phyloP scores from a whole-genome alignment of 2,113 vertebrate genomes.

The Vanacampus margaritifer region DNA sequence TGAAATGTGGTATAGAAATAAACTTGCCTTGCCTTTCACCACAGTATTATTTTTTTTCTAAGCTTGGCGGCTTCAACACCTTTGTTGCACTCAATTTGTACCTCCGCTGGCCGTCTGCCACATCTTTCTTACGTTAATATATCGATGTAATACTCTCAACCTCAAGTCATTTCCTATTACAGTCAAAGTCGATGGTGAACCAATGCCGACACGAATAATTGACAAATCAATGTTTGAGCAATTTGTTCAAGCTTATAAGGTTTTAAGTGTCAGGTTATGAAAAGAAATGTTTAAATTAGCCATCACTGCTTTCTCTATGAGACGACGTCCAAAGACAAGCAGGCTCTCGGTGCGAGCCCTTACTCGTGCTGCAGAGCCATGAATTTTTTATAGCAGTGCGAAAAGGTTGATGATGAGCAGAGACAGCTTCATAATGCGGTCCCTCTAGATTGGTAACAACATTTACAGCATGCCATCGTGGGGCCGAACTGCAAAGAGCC shows the following conservation, averaged over 20 bases:
- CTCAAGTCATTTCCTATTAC: conserved; percentile 16
- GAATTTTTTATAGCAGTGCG: conserved; percentile 64
- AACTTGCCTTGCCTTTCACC: no score
- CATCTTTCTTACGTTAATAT: conserved; percentile 30
- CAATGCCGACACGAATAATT: conserved; percentile 3
- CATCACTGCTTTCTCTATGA: neutral
- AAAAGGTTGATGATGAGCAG: conserved; percentile 57
- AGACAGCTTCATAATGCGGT: conserved; percentile 45
- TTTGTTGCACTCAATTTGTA: conserved; percentile 11
- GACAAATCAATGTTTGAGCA: conserved; percentile 10
- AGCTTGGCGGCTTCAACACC: conserved; percentile 11
- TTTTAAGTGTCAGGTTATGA: conserved; percentile 7
- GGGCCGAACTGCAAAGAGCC: conserved; percentile 9
- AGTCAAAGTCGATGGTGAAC: conserved; percentile 21
- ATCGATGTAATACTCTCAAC: conserved; percentile 20
- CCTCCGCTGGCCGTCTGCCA: conserved; percentile 9
- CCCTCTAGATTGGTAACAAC: conserved; percentile 33
- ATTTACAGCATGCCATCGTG: conserved; percentile 11
- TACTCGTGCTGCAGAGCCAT: conserved; percentile 49
- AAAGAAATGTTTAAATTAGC: neutral
- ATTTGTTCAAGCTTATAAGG: neutral
- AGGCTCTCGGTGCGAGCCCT: conserved; percentile 32
- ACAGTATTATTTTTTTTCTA: no score
- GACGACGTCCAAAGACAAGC: conserved; percentile 6
- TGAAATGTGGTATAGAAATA: no score